These are phyloP conservation scores for Drosophila neocordata DNA, from an alignment of 1,140 invertebrate genomes.

Conservation along the genomic window DNA sequence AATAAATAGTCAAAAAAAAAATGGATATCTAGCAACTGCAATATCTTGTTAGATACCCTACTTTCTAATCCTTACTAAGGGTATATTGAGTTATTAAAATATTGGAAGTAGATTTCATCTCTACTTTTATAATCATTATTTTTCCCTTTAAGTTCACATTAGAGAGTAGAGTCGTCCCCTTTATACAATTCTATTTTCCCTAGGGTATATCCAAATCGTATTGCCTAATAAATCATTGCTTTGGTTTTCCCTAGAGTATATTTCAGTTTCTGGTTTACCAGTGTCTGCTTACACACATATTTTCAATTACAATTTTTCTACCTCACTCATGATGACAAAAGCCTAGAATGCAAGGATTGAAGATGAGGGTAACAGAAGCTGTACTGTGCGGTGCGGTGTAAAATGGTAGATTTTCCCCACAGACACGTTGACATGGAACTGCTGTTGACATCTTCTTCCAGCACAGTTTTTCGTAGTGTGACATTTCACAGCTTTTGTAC, in stretches of 20 bases:
- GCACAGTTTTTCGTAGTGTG: constrained; percentile 51
- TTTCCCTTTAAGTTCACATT: too few relatives aligned
- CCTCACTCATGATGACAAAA: constrained; percentile 15
- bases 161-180: too few relatives aligned
- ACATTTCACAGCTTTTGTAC: constrained; percentile 48
- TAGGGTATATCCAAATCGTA: not conserved
- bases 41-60: not conserved
- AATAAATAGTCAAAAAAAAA: not conserved
- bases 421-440: constrained; percentile 26
- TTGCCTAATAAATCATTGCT: not conserved
- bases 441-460: constrained; percentile 66
- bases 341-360: not conserved
- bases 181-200: too few relatives aligned
- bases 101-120: too few relatives aligned
- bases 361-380: not conserved
- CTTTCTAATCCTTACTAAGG: not conserved
- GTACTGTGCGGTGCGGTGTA: not conserved
- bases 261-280: constrained; percentile 1
- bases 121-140: too few relatives aligned
- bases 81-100: not conserved
- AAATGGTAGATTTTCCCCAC: not conserved
- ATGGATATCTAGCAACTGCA: not conserved
- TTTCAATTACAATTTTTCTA: constrained; percentile 16
- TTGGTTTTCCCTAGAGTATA: not conserved
- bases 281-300: not conserved